Conservation (phyloP, 2,113 vertebrate genomes). For the Mustela lutreola region DNA sequence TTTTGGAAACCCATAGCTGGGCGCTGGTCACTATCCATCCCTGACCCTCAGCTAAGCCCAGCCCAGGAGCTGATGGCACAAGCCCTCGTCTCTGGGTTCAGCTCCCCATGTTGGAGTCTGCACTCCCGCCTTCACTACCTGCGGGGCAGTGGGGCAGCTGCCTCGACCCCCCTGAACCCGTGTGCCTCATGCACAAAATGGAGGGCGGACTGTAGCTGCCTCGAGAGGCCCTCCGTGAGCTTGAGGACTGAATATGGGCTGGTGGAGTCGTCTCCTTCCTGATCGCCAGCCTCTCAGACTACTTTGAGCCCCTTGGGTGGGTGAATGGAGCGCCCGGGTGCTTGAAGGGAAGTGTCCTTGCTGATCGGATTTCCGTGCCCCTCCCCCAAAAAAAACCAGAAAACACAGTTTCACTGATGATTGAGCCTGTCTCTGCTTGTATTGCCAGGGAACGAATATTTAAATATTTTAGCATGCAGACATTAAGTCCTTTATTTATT, state of each 20-base stretch:
- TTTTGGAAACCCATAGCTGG: neutral
- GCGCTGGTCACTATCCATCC: neutral
- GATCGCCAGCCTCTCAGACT: slow-evolving; percentile 45
- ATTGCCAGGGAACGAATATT: neutral
- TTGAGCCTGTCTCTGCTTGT: neutral
- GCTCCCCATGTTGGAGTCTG: neutral
- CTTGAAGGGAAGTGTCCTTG: neutral
- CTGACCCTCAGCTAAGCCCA: neutral
- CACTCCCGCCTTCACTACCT: neutral
- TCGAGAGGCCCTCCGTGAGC: neutral
- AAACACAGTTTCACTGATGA: slow-evolving; percentile 5
- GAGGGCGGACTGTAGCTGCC: neutral
- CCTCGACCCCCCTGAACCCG: neutral
- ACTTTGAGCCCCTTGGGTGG: neutral
- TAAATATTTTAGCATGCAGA: slow-evolving; percentile 4
- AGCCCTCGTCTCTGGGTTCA: neutral
- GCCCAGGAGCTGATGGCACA: neutral
- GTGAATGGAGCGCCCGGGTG: neutral
- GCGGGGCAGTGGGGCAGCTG: neutral
- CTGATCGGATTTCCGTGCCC: neutral
- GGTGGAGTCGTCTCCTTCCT: slow-evolving; percentile 30
- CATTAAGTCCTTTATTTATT: neutral
- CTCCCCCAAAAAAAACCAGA: neutral
- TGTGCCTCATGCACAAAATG: neutral
- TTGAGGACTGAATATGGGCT: neutral